A percentile compares a stretch with the other conserved stretches of the same genome.
These are phyloP conservation scores for Stercorarius parasiticus DNA, from an alignment of 2,113 vertebrate species.

Conservation along the genomic window DNA sequence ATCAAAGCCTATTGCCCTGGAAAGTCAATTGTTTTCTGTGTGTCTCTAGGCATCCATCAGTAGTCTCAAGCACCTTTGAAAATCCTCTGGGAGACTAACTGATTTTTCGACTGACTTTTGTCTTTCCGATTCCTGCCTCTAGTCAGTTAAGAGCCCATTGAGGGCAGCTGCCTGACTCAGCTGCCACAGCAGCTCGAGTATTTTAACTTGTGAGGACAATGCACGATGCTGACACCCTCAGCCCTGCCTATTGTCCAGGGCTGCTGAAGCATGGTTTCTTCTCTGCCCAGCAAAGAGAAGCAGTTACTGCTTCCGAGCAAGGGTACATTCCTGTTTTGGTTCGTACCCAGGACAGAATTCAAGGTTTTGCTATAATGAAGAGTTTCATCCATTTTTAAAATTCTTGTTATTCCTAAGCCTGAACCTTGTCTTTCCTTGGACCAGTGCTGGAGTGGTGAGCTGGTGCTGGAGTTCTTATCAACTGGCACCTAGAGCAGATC, in stretches of 20 bases:
- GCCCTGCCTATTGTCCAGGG: not conserved
- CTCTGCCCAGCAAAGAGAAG: not conserved
- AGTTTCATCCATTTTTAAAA: not conserved
- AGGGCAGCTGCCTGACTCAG: not conserved
- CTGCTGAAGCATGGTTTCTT: not conserved
- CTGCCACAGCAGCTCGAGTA: rapidly evolving
- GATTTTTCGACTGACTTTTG: not conserved
- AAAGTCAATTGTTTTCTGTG: not conserved
- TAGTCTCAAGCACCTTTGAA: not conserved
- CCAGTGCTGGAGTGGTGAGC: not conserved
- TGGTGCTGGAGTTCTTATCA: not conserved
- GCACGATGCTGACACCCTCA: not conserved
- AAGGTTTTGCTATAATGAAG: not conserved
- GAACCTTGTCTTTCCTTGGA: not conserved
- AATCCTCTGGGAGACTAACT: not conserved
- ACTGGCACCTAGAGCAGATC: not conserved
- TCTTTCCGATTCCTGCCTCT: not conserved
- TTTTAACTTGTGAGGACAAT: not conserved
- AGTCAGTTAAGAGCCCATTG: not conserved
- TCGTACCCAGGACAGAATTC: rapidly evolving
- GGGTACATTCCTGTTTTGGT: not conserved
- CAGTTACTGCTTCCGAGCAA: not conserved
- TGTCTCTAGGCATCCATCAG: not conserved
- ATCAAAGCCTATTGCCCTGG: not conserved
- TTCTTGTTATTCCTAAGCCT: not conserved